Percentiles rank a stretch among this genome's conserved stretches.
Evolutionary conservation across 2,888 invertebrate species (phyloP).

Genomic region (Salticus scenicus): DNA sequence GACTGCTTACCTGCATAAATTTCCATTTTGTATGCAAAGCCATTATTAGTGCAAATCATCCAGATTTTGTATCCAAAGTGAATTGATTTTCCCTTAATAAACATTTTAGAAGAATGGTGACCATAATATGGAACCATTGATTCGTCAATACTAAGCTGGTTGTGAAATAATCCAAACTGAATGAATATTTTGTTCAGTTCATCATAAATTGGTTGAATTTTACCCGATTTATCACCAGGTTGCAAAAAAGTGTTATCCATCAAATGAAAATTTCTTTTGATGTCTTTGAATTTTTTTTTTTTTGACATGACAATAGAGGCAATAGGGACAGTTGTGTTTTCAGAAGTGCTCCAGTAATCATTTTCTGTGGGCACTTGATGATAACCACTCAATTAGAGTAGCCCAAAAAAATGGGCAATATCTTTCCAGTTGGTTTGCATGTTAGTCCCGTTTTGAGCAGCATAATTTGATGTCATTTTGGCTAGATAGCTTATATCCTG

Average conservation of each 20-base stretch:
- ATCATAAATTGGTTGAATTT: no score
- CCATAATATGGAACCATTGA: not conserved
- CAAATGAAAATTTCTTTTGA: no score
- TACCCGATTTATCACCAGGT: no score
- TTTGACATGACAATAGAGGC: not conserved
- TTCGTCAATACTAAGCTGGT: no score
- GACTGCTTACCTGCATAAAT: no score
- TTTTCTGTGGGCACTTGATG: slow-evolving; percentile 5
- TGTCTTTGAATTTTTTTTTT: not conserved
- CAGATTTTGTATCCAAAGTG: not conserved
- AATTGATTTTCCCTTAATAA: not conserved
- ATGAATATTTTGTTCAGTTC: no score
- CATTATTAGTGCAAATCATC: not conserved
- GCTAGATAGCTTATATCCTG: not conserved
- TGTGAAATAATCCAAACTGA: no score
- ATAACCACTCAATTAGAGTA: not conserved
- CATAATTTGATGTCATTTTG: slow-evolving; percentile 7
- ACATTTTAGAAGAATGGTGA: not conserved
- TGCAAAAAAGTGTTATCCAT: no score
- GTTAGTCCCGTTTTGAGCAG: not conserved
- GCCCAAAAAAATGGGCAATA: not conserved
- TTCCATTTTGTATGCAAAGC: no score
- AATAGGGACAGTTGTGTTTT: not conserved
- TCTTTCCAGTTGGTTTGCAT: slow-evolving; percentile 5
- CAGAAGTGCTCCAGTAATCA: slow-evolving; percentile 18